These are phyloP conservation scores for Macrocentrus cingulum DNA, from an alignment of 1,140 invertebrate genomes.

Conservation along the genomic window DNA sequence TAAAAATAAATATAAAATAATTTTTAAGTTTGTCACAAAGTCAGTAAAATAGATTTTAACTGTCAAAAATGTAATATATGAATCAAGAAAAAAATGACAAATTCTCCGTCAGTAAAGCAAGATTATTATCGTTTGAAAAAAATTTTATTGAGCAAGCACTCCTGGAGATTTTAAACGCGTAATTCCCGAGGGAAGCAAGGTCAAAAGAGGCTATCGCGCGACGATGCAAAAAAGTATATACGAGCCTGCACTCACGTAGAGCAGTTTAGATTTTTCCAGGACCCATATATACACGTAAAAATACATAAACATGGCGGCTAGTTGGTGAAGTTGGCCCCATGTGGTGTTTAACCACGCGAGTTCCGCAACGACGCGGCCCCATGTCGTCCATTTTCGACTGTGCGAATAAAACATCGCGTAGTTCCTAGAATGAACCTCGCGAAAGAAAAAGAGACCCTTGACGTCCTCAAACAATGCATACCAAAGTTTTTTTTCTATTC, in stretches of 20 bases:
- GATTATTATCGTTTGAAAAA: conserved; percentile 2
- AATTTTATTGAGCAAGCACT: too few relatives aligned
- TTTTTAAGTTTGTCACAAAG: too few relatives aligned
- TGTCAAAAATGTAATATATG: too few relatives aligned
- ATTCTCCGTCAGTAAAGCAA: too few relatives aligned
- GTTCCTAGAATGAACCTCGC: conserved; percentile 36
- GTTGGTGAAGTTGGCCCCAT: conserved; percentile 16
- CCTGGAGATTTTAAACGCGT: background rate
- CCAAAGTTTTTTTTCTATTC: conserved; percentile 9
- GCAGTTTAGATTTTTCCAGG: conserved; percentile 21
- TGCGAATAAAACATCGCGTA: conserved; percentile 31
- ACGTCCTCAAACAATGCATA: conserved; percentile 37
- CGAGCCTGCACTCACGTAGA: conserved; percentile 3
- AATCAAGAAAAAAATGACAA: too few relatives aligned
- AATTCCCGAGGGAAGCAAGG: conserved; percentile 14
- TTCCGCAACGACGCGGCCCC: conserved; percentile 1
- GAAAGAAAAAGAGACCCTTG: conserved; percentile 23
- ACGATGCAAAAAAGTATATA: conserved; percentile 7
- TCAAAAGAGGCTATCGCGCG: conserved; percentile 8
- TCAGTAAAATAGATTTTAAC: too few relatives aligned
- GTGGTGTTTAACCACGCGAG: conserved; percentile 12
- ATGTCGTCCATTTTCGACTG: conserved; percentile 14
- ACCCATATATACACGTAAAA: background rate
- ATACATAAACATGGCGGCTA: background rate
- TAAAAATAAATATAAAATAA: too few relatives aligned